Evolutionary conservation across 2,113 vertebrate genomes (phyloP).

Genomic region (Paratilapia polleni): DNA sequence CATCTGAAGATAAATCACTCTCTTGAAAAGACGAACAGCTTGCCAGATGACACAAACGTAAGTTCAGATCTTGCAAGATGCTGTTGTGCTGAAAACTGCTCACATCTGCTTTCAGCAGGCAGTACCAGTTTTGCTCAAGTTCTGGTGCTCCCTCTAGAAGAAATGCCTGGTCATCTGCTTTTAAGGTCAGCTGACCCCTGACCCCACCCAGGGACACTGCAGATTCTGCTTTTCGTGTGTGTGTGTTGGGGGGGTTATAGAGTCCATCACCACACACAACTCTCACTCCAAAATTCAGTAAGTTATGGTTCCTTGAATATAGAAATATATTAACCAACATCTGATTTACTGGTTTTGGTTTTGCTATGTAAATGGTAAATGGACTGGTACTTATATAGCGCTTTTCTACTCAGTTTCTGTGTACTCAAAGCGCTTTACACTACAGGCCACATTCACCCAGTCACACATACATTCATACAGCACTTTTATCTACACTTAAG

Average conservation of each 20-base stretch:
- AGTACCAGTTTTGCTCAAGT: slow-evolving; percentile 32
- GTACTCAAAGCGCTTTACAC: no score
- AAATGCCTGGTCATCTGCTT: slow-evolving; percentile 45
- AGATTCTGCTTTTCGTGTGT: not conserved
- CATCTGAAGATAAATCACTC: not conserved
- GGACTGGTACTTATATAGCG: no score
- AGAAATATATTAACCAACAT: not conserved
- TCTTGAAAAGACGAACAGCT: not conserved
- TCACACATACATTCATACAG: no score
- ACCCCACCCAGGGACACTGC: slow-evolving; percentile 24
- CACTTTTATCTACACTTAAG: no score
- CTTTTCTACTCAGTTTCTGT: no score
- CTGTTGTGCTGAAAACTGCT: not conserved
- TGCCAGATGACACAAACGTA: not conserved
- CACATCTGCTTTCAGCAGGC: slow-evolving; percentile 42
- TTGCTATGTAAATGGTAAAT: no score
- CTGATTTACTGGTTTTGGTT: fast-evolving
- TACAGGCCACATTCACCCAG: no score
- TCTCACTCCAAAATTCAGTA: not conserved
- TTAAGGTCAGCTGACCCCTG: slow-evolving; percentile 56
- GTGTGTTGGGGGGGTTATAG: not conserved
- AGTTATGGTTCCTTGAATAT: not conserved
- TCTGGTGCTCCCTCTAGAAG: slow-evolving; percentile 48
- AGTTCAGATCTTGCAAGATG: not conserved
- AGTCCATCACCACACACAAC: not conserved